These are phyloP conservation scores for Lumbricus terrestris DNA, from an alignment of 2,888 invertebrate genomes.

Conservation along the genomic window DNA sequence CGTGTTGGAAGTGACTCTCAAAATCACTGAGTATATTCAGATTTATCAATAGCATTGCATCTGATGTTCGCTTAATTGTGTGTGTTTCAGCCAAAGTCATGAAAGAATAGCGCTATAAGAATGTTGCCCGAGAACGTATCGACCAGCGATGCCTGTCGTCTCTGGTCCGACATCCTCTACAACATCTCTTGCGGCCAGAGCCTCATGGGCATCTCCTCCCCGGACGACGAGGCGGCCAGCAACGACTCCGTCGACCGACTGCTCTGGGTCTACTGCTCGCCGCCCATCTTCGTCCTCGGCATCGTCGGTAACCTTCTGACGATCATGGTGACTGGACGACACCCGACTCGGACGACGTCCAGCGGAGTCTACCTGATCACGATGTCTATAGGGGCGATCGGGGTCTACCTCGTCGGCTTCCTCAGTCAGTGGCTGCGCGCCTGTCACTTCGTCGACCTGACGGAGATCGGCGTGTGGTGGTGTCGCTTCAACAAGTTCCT, in stretches of 20 bases:
- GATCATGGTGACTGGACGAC: constrained; percentile 36
- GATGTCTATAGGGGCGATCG: constrained; percentile 38
- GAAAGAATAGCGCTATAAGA: not conserved
- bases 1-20: too few relatives aligned
- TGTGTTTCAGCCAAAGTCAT: not conserved
- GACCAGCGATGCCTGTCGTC: not conserved
- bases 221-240: not conserved
- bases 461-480: not conserved
- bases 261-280: constrained; percentile 38
- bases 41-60: too few relatives aligned
- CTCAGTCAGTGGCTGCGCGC: constrained; percentile 39
- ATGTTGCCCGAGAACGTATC: not conserved
- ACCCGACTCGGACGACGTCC: constrained; percentile 35
- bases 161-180: not conserved
- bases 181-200: not conserved
- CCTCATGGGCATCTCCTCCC: not conserved
- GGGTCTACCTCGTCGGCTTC: constrained; percentile 37
- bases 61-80: too few relatives aligned
- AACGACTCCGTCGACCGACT: not conserved
- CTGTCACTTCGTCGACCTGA: constrained; percentile 25
- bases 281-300: constrained; percentile 38
- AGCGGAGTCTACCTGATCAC: constrained; percentile 37
- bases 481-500: constrained; percentile 51
- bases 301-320: constrained; percentile 38
- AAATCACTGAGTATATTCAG: too few relatives aligned